Percentiles rank a stretch among this genome's conserved stretches.
Conservation (phyloP, 2,797 vertebrate genomes). For the Champsocephalus gunnari region DNA sequence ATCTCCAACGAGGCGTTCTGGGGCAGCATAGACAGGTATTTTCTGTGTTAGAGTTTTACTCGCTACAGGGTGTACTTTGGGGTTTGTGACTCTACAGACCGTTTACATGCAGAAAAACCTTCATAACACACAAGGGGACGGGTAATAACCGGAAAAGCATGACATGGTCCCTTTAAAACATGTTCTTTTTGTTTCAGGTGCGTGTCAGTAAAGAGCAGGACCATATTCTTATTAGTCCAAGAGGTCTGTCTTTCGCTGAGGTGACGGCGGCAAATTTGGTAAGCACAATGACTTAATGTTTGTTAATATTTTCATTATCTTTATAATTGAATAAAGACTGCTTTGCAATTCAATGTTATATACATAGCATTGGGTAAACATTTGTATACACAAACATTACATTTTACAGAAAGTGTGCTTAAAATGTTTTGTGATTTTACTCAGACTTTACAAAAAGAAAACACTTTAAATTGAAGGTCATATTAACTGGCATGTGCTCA, state of each 20-base stretch:
- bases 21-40: too few relatives aligned
- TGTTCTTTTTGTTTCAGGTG: slow-evolving; percentile 80
- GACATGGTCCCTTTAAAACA: not conserved
- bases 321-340: not conserved
- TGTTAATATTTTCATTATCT: slow-evolving; percentile 1
- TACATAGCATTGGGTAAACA: not conserved
- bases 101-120: too few relatives aligned
- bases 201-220: slow-evolving; percentile 97
- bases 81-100: too few relatives aligned
- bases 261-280: slow-evolving; percentile 97
- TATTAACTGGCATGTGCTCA: not conserved
- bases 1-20: too few relatives aligned
- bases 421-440: not conserved
- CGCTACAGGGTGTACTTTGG: too few relatives aligned
- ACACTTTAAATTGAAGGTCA: not conserved
- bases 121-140: too few relatives aligned
- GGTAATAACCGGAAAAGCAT: too few relatives aligned
- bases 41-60: too few relatives aligned
- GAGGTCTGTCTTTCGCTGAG: slow-evolving; percentile 94
- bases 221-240: slow-evolving; percentile 94
- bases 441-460: not conserved
- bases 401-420: not conserved
- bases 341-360: not conserved
- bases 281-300: slow-evolving; percentile 50
- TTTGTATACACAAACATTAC: not conserved